A percentile compares a stretch with the other conserved stretches of the same genome.
These are phyloP conservation scores for Meriones unguiculatus DNA, from an alignment of 2,113 vertebrate genomes.

Conservation along the genomic window DNA sequence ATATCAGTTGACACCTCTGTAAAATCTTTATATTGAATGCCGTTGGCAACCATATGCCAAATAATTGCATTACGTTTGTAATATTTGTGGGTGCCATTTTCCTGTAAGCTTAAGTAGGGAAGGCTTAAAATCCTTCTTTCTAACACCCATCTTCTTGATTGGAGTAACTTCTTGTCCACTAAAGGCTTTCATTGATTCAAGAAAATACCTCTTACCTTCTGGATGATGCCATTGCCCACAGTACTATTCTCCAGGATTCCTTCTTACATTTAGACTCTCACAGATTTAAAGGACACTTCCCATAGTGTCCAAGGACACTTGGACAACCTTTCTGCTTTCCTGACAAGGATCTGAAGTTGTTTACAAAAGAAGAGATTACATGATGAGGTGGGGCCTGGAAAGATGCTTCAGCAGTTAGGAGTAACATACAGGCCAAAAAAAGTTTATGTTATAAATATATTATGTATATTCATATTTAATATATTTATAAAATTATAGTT, in stretches of 20 bases:
- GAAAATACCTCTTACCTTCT: neutral
- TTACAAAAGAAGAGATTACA: neutral
- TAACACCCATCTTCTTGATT: constrained; percentile 81
- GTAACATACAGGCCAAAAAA: neutral
- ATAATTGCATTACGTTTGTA: constrained; percentile 88
- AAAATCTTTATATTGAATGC: constrained; percentile 91
- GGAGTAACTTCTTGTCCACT: constrained; percentile 74
- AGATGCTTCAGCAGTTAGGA: neutral
- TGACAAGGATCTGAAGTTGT: neutral
- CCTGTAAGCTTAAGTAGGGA: constrained; percentile 84
- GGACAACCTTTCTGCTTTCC: neutral
- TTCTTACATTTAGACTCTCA: neutral
- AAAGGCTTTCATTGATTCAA: constrained; percentile 47
- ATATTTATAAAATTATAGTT: neutral
- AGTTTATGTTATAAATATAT: no score
- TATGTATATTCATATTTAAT: no score
- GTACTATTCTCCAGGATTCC: neutral
- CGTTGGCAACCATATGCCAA: constrained; percentile 88
- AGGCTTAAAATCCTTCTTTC: constrained; percentile 83
- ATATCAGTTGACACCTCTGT: constrained; percentile 91
- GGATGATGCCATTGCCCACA: neutral
- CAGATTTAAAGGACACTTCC: neutral
- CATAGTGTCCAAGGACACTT: neutral
- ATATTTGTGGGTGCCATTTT: constrained; percentile 86
- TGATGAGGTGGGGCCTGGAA: neutral